Evolutionary conservation across 1,140 invertebrate species (phyloP).

Genomic region (Elysia chlorotica): DNA sequence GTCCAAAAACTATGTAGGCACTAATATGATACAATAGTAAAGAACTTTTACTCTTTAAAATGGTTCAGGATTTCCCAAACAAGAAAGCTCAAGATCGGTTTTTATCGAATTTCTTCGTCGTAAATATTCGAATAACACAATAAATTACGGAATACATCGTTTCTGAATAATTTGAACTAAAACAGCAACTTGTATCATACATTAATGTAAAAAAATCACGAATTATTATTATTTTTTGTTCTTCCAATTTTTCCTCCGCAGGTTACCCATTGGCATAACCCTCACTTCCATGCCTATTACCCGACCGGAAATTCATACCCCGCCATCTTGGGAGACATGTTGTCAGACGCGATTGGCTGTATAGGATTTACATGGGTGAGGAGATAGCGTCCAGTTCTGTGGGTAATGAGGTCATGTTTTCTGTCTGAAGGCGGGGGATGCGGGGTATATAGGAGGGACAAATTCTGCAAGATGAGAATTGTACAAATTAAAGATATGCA

Average conservation of each 20-base stretch:
- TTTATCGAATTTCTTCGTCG: not conserved
- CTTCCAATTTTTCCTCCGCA: constrained; percentile 55
- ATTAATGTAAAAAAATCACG: not conserved
- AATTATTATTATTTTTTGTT: not conserved
- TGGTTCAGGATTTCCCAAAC: not conserved
- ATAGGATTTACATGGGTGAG: constrained; percentile 92
- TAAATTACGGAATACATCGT: not conserved
- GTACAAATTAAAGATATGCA: no score
- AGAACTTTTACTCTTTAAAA: no score
- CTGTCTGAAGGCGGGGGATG: no score
- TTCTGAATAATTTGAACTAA: not conserved
- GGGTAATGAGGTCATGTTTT: no score
- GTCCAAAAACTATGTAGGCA: no score
- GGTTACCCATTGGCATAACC: constrained; percentile 95
- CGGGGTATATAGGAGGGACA: no score
- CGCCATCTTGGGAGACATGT: constrained; percentile 84
- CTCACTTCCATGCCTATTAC: constrained; percentile 92
- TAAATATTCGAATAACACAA: not conserved
- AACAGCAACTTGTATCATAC: not conserved
- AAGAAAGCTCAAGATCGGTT: not conserved
- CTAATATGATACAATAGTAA: no score
- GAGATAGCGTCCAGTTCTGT: no score
- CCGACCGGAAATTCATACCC: constrained; percentile 94
- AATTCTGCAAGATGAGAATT: no score
- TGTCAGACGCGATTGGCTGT: constrained; percentile 80